Evolutionary conservation across 2,888 invertebrate genomes (phyloP), one percentile per base, ranked within the genome.

Genomic region (Heliconius sara): DNA sequence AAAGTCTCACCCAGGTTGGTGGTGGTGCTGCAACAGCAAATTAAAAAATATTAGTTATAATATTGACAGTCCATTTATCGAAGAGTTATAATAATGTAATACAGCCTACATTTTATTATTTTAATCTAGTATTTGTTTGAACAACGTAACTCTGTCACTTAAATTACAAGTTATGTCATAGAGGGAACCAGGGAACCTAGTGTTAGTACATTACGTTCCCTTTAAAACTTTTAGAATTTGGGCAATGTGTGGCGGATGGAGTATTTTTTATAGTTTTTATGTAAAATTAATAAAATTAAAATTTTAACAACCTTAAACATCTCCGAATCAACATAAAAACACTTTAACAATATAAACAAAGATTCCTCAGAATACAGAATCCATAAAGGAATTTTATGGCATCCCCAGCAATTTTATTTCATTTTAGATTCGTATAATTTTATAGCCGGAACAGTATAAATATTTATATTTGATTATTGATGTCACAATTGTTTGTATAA

Each of bases 311-410:
- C 0, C n/a, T n/a, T 60, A 12, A 60, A 10, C 7, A n/a, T n/a
- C 60, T n/a, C n/a, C n/a, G n/a, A 60, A n/a, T 60, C 12, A 60
- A 60, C n/a, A 60, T 34, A 10, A 67, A 67, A n/a, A 67, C 19
- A 66, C 66, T 22, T 67, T 67, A 67, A 67, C 30, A 67, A 67
- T 22, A 67, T 67, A 34, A 67, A 67, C 67, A 67, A 67, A 67
- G 67, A 34, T 67, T 34, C 34, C 22, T 22, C 52, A 19, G 9
- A 22, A 52, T 22, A 9, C 52, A 52, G 67, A 67, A 34, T 22
- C 13, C 67, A n/a, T 67, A 34, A 67, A 67, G 67, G 10, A 34
- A 34, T 22, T 67, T 67, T 67, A 67, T 67, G 34, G 67, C 67
- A 22, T 67, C 22, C 67, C 34, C 22, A 67, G 22, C 9, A 67